Base-by-base conservation (phyloP, 2,797 vertebrate genomes). In the Labeo calbasu region DNA sequence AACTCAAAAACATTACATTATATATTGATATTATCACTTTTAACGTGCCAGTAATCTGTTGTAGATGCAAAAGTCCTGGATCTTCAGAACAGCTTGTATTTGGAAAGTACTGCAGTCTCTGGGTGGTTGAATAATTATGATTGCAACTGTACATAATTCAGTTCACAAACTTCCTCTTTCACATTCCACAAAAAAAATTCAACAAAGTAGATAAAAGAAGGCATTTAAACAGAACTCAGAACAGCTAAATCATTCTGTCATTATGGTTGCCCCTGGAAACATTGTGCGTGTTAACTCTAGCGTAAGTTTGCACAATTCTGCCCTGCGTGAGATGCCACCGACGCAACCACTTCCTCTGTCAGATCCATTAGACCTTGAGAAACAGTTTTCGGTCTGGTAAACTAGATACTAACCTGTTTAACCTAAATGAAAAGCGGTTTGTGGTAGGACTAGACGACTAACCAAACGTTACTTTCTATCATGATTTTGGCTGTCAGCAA, bases 221-320 rank as follows among this genome's bases (percentile, higher is more conserved):
- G 55, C 3, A 76, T 57, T 40, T 40, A 40, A 4, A 17, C 21
- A 23, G 32, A 57, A 36, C 5, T 46, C 43, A 1, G 32, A 36
- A 36, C 32, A 25, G 23, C 6, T 63, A 32, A 65, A 65, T 17
- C 6, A 36, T 36, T 75, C 23, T 17, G 28, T 14, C 50, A 40
- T 32, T 14, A 72, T 17, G 7, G 1, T 10, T 36, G 14, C 4
- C 25, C 13, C 46, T n/a, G 25, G 40, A 40, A 73, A 73, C 11
- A 17, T 13, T 40, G 43, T 73, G 28, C 21, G 2, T 82, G 25
- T 25, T 61, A 63, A 73, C 25, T 63, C 25, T 11, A 8, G 11
- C 14, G 28, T 25, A 63, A 51, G 19, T 82, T 66, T 66, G 32
- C 81, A 55, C 43, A 82, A 23, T 73, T 51, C 43, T 73, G 43